These are phyloP conservation scores for Andrena fulva DNA, from an alignment of 2,888 invertebrate species.

Conservation along the genomic window DNA sequence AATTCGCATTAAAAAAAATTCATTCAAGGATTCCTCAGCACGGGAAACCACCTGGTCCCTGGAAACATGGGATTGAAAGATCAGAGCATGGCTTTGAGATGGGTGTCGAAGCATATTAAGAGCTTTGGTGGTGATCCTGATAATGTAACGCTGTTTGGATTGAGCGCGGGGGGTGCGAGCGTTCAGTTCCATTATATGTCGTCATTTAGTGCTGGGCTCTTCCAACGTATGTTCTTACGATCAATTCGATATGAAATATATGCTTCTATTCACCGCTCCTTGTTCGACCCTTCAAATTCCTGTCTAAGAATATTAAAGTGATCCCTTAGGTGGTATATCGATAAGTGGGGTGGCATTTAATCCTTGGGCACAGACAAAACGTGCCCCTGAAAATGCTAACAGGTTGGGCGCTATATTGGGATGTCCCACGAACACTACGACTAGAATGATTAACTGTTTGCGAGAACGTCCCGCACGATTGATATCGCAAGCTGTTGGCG, in stretches of 20 bases:
- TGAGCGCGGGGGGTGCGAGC: conserved; percentile 90
- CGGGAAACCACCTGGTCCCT: conserved; percentile 89
- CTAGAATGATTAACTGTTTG: conserved; percentile 4
- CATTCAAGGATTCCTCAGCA: conserved; percentile 89
- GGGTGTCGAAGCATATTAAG: conserved; percentile 89
- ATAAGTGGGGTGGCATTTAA: conserved; percentile 22
- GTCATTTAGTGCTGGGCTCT: conserved; percentile 84
- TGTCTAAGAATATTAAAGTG: neutral
- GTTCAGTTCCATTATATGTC: conserved; percentile 91
- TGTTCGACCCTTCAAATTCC: too few relatives aligned
- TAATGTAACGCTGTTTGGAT: conserved; percentile 89
- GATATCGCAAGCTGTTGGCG: neutral
- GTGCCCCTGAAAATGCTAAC: conserved; percentile 6
- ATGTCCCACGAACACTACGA: neutral
- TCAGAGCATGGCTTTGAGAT: conserved; percentile 89
- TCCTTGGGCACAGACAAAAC: neutral
- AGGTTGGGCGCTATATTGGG: conserved; percentile 1
- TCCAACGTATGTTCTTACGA: conserved; percentile 69
- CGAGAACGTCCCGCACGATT: neutral
- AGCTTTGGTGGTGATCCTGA: conserved; percentile 90
- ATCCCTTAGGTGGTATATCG: conserved; percentile 21
- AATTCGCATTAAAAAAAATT: too few relatives aligned
- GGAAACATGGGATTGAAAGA: conserved; percentile 92
- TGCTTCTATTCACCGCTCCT: neutral
- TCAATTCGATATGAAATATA: neutral